Percentiles rank a stretch among this genome's conserved stretches.
Evolutionary conservation across 2,113 vertebrate genomes (phyloP).

Genomic region (Amblyopsis rosae): DNA sequence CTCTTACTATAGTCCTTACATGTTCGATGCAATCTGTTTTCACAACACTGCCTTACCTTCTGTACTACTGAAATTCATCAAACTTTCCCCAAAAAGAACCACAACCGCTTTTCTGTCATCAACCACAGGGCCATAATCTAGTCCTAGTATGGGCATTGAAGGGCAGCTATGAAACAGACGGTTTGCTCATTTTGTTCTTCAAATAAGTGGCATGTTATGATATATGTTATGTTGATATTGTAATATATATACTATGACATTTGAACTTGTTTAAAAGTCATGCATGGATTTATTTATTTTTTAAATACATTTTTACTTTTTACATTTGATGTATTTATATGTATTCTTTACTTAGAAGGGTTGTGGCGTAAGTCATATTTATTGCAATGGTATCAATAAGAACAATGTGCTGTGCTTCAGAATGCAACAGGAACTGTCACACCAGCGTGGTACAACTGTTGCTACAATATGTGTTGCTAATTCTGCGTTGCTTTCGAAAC

Average conservation of each 20-base stretch:
- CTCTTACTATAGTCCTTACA: conserved; percentile 1
- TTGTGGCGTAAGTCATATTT: no score
- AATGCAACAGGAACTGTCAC: conserved; percentile 28
- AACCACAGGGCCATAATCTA: conserved; percentile 4
- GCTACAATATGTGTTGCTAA: conserved; percentile 3
- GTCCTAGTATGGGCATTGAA: conserved; percentile 13
- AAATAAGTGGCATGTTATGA: not conserved
- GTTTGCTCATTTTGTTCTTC: conserved; percentile 28
- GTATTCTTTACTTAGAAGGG: no score
- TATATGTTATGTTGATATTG: no score
- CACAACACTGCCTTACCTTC: conserved; percentile 5
- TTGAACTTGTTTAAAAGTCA: conserved; percentile 6
- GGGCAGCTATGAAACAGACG: conserved; percentile 27
- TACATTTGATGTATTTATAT: no score
- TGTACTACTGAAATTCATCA: conserved; percentile 13
- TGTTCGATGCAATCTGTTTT: conserved; percentile 20
- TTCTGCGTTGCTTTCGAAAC: conserved; percentile 20
- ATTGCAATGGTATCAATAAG: not conserved
- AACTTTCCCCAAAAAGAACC: conserved; percentile 15
- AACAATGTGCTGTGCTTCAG: conserved; percentile 1
- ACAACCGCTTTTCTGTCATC: conserved; percentile 23
- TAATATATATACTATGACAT: not conserved
- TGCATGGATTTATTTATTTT: not conserved
- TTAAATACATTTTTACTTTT: not conserved
- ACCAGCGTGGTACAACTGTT: conserved; percentile 36